phyloP scores from a whole-genome alignment of 2,113 vertebrate genomes.

The Perca schrenkii region DNA sequence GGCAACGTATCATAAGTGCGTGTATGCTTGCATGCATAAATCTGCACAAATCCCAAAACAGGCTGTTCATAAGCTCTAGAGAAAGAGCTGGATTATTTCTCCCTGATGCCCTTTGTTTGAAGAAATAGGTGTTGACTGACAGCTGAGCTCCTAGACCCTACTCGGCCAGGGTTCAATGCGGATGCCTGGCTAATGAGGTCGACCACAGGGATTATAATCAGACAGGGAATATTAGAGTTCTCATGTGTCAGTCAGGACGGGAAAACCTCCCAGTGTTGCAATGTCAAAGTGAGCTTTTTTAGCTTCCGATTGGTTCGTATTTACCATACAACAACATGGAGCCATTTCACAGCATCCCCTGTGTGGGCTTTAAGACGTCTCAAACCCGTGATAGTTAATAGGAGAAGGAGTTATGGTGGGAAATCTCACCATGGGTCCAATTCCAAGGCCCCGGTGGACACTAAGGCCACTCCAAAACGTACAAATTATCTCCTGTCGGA shows the following conservation, averaged over 20 bases:
- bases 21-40: constrained; percentile 34
- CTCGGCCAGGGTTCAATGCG: constrained; percentile 83
- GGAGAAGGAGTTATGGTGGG: constrained; percentile 77
- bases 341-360: constrained; percentile 67
- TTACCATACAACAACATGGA: constrained; percentile 75
- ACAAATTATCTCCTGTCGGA: constrained; percentile 71
- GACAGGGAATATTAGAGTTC: constrained; percentile 83
- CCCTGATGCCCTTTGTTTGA: constrained; percentile 80
- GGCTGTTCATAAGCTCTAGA: constrained; percentile 49
- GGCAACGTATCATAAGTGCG: constrained; percentile 26
- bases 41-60: constrained; percentile 71
- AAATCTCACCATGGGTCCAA: constrained; percentile 72
- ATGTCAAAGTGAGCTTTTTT: constrained; percentile 62
- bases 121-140: constrained; percentile 84
- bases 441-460: constrained; percentile 55
- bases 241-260: constrained; percentile 81
- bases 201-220: constrained; percentile 84
- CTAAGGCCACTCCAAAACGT: constrained; percentile 43
- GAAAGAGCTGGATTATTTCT: constrained; percentile 79
- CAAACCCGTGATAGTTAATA: constrained; percentile 68
- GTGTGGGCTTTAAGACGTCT: constrained; percentile 69
- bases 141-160: constrained; percentile 78
- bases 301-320: constrained; percentile 74
- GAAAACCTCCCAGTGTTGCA: constrained; percentile 76
- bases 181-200: constrained; percentile 86